These are phyloP conservation scores for Atta colombica DNA, from an alignment of 1,140 invertebrate species.

Conservation along the genomic window DNA sequence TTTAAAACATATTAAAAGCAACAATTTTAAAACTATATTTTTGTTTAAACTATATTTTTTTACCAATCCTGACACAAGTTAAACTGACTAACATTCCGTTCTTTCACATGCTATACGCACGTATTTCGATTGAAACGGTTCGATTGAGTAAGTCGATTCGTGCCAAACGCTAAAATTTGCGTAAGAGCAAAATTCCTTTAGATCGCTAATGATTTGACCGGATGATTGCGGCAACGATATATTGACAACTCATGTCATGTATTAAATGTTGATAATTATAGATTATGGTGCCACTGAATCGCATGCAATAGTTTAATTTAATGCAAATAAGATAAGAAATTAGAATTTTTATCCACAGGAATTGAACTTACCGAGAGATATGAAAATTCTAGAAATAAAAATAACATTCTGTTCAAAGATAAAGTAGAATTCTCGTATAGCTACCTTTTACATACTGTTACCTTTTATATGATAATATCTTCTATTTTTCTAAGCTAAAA, in stretches of 20 bases:
- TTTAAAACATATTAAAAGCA: too few species aligned
- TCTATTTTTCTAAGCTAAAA: background rate
- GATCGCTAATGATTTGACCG: background rate
- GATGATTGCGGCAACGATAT: slow-evolving; percentile 51
- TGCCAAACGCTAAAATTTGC: slow-evolving; percentile 64
- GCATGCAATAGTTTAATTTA: background rate
- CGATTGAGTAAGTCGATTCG: slow-evolving; percentile 23
- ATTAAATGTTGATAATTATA: slow-evolving; percentile 13
- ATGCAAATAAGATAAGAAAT: slow-evolving; percentile 13
- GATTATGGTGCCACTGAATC: background rate
- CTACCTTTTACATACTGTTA: slow-evolving; percentile 2
- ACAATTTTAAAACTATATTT: too few species aligned
- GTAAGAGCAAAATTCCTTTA: slow-evolving; percentile 69
- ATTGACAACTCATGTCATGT: background rate
- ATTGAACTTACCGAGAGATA: slow-evolving; percentile 11
- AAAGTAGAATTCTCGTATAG: slow-evolving; percentile 15
- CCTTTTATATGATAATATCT: background rate
- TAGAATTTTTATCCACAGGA: background rate
- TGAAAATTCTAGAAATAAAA: background rate
- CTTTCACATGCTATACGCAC: background rate
- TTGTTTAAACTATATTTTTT: too few species aligned
- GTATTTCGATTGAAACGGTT: slow-evolving; percentile 25
- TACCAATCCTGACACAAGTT: background rate
- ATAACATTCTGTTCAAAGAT: slow-evolving; percentile 16
- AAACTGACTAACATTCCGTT: slow-evolving; percentile 9